Base-by-base conservation (phyloP, 2,797 vertebrate genomes). In the Dendrocincla tyrannina region DNA sequence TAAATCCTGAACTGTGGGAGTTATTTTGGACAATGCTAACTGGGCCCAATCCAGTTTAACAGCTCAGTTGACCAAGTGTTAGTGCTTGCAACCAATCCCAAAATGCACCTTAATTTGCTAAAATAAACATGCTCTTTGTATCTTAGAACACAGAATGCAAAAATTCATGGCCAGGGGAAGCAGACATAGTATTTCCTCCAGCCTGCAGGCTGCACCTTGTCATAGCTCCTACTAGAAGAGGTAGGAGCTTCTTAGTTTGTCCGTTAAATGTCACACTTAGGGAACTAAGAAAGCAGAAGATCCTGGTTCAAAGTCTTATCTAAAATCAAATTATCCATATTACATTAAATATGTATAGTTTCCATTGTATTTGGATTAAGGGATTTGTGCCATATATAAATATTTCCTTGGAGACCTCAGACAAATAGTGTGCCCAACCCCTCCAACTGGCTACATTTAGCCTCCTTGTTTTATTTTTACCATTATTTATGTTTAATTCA, bases 401-500 rank as follows among this genome's bases (percentile, higher is more conserved):
- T 44, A 50, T 33, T 85, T 59, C 28, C 50, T 50, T 19, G 11
- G 11, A 50, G 3, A 70, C 4, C 8, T 74, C 37, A 70, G 53
- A 35, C 3, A 64, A 67, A 35, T 7, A 7, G 12, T 8, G 6
- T 53, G 13, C 9, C 15, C 30, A 84, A 1, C 5, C 8, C 58
- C 42, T 55, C 17, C 30, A 69, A 9, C 2, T 15, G 15, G 4
- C 13, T 78, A 69, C 47, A 37, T 81, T 88, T 68, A 77, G 3
- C 14, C 18, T 70, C 24, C 12, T 46, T 77, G 25, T 55, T 78
- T 42, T 77, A 1, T 67, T 67, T 75, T 39, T 20, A 12, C 9
- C 1, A 2, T 23, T 39, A 11, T 32, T 64, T 2, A 1, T 35
- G 7, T 19, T 25, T 62, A 24, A 44, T 6, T 58, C 4, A 24